Conservation (phyloP, 2,888 invertebrate genomes). For the Synergus umbraculus region DNA sequence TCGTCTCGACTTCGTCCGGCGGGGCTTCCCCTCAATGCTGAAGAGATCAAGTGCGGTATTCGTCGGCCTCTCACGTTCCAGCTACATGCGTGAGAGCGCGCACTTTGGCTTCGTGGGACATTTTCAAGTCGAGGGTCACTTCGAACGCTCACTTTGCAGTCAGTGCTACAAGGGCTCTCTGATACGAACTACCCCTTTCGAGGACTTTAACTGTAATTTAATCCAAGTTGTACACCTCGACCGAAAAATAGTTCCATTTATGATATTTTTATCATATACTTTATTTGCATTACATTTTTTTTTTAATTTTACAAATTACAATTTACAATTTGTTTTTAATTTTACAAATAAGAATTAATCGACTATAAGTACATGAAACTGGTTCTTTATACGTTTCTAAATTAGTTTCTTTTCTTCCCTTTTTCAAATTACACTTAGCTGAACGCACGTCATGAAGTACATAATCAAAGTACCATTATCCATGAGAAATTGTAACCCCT, state of each 20-base stretch:
- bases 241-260: not conserved
- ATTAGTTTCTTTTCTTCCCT: constrained; percentile 45
- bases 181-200: constrained; percentile 13
- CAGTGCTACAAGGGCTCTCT: not conserved
- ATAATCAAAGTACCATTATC: constrained; percentile 77
- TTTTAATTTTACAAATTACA: too few species aligned
- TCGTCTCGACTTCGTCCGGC: constrained; percentile 52
- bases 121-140: constrained; percentile 49
- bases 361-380: too few species aligned
- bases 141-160: constrained; percentile 51
- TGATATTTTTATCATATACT: not conserved
- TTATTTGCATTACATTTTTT: not conserved
- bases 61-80: constrained; percentile 54
- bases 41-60: constrained; percentile 50
- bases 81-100: constrained; percentile 56
- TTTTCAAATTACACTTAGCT: constrained; percentile 72
- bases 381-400: too few species aligned
- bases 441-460: constrained; percentile 71
- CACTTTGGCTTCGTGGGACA: constrained; percentile 57
- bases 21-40: constrained; percentile 1
- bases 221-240: not conserved
- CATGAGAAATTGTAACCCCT: constrained; percentile 75
- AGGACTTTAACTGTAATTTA: constrained; percentile 5
- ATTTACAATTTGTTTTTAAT: too few species aligned
- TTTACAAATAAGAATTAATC: too few species aligned